These are phyloP conservation scores for Pseudolaguvia tuberculata DNA, from an alignment of 2,113 vertebrate species.

Conservation along the genomic window DNA sequence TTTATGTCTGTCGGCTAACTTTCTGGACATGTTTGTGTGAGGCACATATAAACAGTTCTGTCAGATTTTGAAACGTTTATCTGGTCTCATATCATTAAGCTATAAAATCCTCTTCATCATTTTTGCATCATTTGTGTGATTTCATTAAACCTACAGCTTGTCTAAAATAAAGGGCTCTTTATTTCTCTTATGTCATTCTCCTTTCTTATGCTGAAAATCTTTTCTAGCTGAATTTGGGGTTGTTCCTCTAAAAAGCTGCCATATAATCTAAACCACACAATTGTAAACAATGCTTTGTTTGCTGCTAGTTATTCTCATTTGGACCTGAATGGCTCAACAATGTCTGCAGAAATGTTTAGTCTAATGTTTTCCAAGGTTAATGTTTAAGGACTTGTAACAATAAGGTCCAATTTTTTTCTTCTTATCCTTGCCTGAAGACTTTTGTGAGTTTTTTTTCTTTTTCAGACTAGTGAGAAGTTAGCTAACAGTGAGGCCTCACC, in stretches of 20 bases:
- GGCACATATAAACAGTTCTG: constrained; percentile 26
- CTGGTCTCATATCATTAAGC: background rate
- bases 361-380: no score
- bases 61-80: constrained; percentile 24
- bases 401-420: no score
- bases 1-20: constrained; percentile 20
- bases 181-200: constrained; percentile 17
- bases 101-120: constrained; percentile 32
- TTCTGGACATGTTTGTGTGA: constrained; percentile 39
- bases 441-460: no score
- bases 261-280: background rate
- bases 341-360: no score
- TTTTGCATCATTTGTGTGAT: constrained; percentile 11
- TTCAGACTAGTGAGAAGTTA: no score
- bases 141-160: background rate
- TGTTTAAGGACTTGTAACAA: background rate
- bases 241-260: background rate
- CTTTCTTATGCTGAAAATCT: background rate
- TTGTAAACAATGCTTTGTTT: background rate
- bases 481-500: no score
- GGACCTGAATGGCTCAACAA: background rate
- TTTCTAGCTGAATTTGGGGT: background rate
- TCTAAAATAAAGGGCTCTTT: constrained; percentile 44
- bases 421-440: no score
- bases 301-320: background rate